Percentiles rank a stretch among this genome's conserved stretches.
phyloP scores from a whole-genome alignment of 1,140 invertebrate genomes.

The Drosophila auraria region DNA sequence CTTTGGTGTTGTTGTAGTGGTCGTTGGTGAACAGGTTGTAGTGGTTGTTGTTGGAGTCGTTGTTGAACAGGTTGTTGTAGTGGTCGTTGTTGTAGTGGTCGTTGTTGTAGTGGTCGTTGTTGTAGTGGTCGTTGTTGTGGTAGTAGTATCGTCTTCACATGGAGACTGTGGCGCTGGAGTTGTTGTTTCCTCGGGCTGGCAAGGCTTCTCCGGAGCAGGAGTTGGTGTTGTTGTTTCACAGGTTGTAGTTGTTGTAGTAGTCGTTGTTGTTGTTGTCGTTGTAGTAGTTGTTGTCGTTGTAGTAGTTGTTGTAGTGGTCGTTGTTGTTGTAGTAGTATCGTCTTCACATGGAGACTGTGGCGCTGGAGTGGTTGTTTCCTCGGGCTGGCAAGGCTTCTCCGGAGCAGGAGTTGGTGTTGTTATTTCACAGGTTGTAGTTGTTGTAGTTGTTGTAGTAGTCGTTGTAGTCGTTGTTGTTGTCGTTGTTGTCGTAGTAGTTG shows the following conservation, averaged over 20 bases:
- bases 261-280: neutral
- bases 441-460: neutral
- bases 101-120: neutral
- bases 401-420: conserved; percentile 11
- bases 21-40: neutral
- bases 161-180: too few relatives aligned
- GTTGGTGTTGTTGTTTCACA: conserved; percentile 13
- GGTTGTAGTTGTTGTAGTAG: neutral
- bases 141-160: neutral
- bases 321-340: neutral
- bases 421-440: neutral
- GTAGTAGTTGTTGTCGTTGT: neutral
- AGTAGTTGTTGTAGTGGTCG: neutral
- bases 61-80: neutral
- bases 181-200: neutral
- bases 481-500: neutral
- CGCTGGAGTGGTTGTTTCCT: too few relatives aligned
- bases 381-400: neutral
- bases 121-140: neutral
- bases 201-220: neutral
- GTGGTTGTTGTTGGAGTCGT: neutral
- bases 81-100: neutral
- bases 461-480: conserved; percentile 8
- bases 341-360: neutral
- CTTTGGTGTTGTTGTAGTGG: neutral